Percentiles rank a stretch among this genome's conserved stretches.
Evolutionary conservation across 2,797 vertebrate genomes (phyloP).

Genomic region (Halcyon chelicuti): DNA sequence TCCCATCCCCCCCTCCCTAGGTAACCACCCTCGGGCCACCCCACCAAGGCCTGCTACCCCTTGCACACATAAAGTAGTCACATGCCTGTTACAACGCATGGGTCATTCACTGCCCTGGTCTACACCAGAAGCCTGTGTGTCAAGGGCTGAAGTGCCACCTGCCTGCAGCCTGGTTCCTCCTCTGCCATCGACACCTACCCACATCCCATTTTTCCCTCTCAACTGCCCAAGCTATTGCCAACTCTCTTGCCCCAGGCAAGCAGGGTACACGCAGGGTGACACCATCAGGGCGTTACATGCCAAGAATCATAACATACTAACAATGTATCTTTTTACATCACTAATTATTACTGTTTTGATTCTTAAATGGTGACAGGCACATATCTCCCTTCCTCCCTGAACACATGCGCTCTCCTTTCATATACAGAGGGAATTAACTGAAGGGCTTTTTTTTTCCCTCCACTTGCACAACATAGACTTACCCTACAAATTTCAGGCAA

Average conservation of each 20-base stretch:
- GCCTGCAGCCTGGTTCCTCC: fast-evolving
- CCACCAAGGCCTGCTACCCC: fast-evolving
- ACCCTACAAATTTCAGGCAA: neutral
- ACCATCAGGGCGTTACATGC: fast-evolving
- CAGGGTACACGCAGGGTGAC: fast-evolving
- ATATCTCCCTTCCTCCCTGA: neutral
- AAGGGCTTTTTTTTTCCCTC: fast-evolving
- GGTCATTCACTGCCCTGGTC: fast-evolving
- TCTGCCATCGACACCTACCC: no score
- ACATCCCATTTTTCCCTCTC: fast-evolving
- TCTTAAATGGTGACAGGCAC: neutral
- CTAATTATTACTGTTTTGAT: neutral
- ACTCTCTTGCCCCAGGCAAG: fast-evolving
- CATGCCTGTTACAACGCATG: fast-evolving
- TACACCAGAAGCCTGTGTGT: fast-evolving
- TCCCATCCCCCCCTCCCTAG: fast-evolving
- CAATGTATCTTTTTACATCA: fast-evolving
- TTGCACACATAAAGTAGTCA: neutral
- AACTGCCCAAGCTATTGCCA: neutral
- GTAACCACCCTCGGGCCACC: neutral
- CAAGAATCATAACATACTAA: neutral
- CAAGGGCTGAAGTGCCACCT: neutral
- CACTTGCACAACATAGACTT: neutral
- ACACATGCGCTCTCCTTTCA: fast-evolving
- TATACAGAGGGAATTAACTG: neutral